Conservation (phyloP, 2,888 invertebrate genomes). For the Sthenelais limicola region DNA sequence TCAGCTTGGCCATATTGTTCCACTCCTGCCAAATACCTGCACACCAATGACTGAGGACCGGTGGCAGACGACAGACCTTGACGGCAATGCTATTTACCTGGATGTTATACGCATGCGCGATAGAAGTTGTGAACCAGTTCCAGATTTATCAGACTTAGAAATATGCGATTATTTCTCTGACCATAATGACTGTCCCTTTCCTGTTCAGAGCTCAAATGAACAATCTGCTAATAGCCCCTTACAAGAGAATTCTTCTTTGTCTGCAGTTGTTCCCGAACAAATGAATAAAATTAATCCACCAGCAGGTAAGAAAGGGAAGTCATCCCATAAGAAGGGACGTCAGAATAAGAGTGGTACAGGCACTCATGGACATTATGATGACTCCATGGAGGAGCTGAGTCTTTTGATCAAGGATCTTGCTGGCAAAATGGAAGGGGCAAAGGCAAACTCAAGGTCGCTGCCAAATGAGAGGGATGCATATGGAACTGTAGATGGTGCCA, state of each 20-base stretch:
- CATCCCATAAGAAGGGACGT: not conserved
- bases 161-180: not conserved
- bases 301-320: not conserved
- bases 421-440: not conserved
- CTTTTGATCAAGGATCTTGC: conserved; percentile 7
- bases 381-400: conserved; percentile 19
- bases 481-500: conserved; percentile 26
- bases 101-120: conserved; percentile 48
- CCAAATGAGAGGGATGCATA: conserved; percentile 25
- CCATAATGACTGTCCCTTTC: not conserved
- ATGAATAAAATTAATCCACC: too few species aligned
- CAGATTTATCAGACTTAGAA: not conserved
- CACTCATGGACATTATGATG: conserved; percentile 1
- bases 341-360: not conserved
- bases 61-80: conserved; percentile 66
- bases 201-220: not conserved
- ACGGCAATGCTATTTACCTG: conserved; percentile 63
- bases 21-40: conserved; percentile 64
- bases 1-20: conserved; percentile 62
- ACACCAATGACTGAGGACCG: conserved; percentile 59
- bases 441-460: not conserved
- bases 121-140: conserved; percentile 22
- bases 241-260: too few species aligned
- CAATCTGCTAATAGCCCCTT: too few species aligned
- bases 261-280: too few species aligned